phyloP scores from a whole-genome alignment of 2,888 invertebrate species.

The Metallyticus violacea region DNA sequence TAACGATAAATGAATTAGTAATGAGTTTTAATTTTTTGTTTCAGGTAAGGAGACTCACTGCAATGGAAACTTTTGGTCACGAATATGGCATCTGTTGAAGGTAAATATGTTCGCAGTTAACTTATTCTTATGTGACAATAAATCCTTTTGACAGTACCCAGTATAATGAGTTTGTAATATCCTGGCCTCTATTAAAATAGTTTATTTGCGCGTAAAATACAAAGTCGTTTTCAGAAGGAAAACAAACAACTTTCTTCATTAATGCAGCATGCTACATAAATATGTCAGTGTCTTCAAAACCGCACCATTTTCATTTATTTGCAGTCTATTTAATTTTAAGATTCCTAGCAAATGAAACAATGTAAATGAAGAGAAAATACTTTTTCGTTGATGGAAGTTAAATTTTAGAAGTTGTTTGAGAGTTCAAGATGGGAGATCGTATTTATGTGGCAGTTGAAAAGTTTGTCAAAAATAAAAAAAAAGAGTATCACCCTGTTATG shows the following conservation, averaged over 20 bases:
- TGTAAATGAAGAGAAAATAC: too few relatives aligned
- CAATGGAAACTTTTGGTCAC: not conserved
- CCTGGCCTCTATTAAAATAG: not conserved
- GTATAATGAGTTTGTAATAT: not conserved
- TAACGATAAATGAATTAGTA: too few relatives aligned
- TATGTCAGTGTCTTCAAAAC: not conserved
- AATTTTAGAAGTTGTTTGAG: too few relatives aligned
- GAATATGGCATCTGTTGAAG: not conserved
- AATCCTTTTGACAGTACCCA: not conserved
- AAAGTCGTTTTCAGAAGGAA: not conserved
- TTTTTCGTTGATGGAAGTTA: too few relatives aligned
- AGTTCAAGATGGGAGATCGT: too few relatives aligned
- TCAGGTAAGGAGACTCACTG: not conserved
- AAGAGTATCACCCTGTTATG: too few relatives aligned
- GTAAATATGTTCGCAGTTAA: not conserved
- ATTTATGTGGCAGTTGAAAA: too few relatives aligned
- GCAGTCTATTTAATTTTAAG: not conserved
- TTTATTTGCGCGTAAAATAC: not conserved
- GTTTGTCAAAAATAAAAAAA: too few relatives aligned
- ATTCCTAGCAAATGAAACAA: too few relatives aligned
- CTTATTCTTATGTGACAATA: not conserved
- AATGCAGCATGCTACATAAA: not conserved
- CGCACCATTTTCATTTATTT: not conserved
- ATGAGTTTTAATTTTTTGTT: not conserved
- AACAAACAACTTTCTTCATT: not conserved